These are phyloP conservation scores for Microctonus aethiopoides DNA, from an alignment of 2,888 invertebrate genomes.

Conservation along the genomic window DNA sequence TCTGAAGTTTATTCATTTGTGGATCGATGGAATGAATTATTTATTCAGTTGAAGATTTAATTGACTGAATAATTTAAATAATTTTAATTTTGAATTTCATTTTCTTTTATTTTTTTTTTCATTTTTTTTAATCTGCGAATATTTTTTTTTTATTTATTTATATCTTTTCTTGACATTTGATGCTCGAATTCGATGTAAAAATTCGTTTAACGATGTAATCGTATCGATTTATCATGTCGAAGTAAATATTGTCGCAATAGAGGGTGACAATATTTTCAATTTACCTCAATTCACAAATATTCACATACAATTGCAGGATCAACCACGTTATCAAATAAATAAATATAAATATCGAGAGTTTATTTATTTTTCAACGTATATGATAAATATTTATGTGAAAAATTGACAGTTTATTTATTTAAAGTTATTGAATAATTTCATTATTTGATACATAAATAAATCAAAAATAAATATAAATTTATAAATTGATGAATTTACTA, in stretches of 20 bases:
- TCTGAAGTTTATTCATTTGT: too few species aligned
- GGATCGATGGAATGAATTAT: too few species aligned
- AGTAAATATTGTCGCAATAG: slow-evolving; percentile 1
- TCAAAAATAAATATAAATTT: too few species aligned
- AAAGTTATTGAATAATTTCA: too few species aligned
- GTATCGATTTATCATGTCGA: slow-evolving; percentile 3
- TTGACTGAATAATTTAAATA: too few species aligned
- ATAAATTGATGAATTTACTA: too few species aligned
- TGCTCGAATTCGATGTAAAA: slow-evolving; percentile 1
- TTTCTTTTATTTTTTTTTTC: neutral
- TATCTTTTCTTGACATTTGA: neutral
- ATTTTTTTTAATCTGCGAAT: neutral
- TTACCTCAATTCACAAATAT: neutral
- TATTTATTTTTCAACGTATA: too few species aligned
- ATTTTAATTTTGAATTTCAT: neutral
- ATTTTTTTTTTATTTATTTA: neutral
- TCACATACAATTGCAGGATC: neutral
- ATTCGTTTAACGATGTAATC: neutral
- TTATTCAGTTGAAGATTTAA: too few species aligned
- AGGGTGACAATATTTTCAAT: slow-evolving; percentile 8
- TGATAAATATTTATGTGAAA: too few species aligned
- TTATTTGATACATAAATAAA: too few species aligned
- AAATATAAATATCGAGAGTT: neutral
- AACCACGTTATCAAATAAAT: neutral
- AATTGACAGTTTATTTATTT: too few species aligned